phyloP scores from a whole-genome alignment of 2,113 vertebrate species.

The Coptodon rendalli region DNA sequence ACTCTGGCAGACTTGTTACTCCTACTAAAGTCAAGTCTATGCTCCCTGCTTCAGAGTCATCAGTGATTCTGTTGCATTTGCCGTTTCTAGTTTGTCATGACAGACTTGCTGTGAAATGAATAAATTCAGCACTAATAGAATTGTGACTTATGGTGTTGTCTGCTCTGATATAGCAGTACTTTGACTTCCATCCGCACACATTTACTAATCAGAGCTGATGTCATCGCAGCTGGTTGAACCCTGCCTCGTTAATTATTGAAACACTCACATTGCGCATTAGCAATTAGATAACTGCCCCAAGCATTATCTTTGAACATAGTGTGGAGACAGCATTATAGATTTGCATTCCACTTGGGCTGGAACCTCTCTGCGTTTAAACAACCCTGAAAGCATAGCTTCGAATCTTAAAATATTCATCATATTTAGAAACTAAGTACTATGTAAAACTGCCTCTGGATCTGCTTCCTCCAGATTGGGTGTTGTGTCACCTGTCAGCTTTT shows the following conservation, averaged over 20 bases:
- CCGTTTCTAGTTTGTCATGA: not conserved
- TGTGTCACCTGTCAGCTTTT: not conserved
- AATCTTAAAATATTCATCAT: not conserved
- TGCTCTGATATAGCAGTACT: not conserved
- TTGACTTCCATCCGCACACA: not conserved
- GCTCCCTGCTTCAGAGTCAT: not conserved
- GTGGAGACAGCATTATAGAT: not conserved
- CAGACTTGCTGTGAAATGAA: not conserved
- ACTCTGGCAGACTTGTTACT: not conserved
- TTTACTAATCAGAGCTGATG: conserved; percentile 33
- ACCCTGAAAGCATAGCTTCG: not conserved
- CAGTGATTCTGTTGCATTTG: not conserved
- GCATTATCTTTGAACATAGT: conserved; percentile 15
- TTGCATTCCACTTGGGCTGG: not conserved
- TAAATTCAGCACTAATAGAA: not conserved
- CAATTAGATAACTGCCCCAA: conserved; percentile 10
- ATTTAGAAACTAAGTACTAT: not conserved
- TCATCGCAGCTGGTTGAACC: conserved; percentile 1
- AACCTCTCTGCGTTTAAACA: not conserved
- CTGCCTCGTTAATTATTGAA: conserved; percentile 49
- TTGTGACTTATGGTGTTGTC: not conserved
- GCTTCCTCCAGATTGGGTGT: not conserved
- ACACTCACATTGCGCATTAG: conserved; percentile 2
- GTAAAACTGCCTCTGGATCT: not conserved
- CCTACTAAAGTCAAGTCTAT: not conserved